Conservation (phyloP, 2,113 vertebrate genomes). For the Cyanistes caeruleus region DNA sequence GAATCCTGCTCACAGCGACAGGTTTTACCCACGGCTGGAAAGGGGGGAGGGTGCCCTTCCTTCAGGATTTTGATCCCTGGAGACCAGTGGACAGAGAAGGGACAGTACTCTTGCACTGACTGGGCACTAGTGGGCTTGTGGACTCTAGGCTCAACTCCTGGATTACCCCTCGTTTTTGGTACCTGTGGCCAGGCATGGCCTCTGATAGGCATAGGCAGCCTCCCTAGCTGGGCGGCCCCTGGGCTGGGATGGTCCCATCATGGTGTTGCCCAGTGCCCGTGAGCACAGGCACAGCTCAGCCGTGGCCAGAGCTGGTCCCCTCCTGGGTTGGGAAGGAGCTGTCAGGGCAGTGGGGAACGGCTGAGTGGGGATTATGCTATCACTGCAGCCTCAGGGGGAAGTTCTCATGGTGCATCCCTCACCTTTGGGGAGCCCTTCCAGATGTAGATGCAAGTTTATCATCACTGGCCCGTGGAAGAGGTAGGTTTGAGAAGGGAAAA, state of each 20-base stretch:
- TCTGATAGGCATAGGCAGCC: background rate
- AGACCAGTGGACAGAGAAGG: too few relatives aligned
- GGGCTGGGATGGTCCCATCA: too few relatives aligned
- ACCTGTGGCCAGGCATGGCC: too few relatives aligned
- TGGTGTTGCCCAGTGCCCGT: rapidly evolving
- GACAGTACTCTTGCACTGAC: rapidly evolving
- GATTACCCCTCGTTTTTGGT: background rate
- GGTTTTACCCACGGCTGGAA: rapidly evolving
- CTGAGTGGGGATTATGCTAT: background rate
- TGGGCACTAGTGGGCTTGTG: rapidly evolving
- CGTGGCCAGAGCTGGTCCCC: background rate
- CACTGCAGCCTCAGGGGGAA: background rate
- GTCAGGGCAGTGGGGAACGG: rapidly evolving
- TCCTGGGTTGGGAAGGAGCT: background rate
- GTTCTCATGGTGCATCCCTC: background rate
- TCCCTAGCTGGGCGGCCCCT: rapidly evolving
- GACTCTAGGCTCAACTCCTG: background rate
- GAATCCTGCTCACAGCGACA: conserved; percentile 5
- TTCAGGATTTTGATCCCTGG: background rate
- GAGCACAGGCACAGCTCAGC: too few relatives aligned
- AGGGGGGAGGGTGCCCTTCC: rapidly evolving
- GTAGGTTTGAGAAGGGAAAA: background rate
- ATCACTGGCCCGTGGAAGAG: background rate
- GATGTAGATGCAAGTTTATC: rapidly evolving
- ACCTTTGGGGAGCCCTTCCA: background rate